Conservation (phyloP, 1,140 invertebrate species). For the Cherax destructor region DNA sequence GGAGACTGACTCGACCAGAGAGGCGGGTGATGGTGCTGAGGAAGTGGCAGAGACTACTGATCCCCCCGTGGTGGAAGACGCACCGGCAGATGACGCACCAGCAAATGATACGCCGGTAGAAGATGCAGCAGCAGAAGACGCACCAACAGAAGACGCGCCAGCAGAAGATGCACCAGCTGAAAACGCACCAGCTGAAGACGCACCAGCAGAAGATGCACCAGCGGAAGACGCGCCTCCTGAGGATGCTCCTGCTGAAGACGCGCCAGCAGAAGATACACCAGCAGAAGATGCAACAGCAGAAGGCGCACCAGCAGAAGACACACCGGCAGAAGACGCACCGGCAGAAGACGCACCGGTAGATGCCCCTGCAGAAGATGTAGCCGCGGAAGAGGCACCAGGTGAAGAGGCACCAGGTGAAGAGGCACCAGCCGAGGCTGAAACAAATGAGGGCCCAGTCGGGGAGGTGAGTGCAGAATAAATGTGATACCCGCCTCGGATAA, state of each 20-base stretch:
- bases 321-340: slow-evolving; percentile 5
- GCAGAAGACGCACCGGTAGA: slow-evolving; percentile 13
- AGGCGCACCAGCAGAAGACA: slow-evolving; percentile 4
- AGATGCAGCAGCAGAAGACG: neutral
- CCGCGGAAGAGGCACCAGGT: neutral
- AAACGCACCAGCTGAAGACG: neutral
- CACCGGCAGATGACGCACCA: neutral
- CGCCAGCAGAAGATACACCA: neutral
- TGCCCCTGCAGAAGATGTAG: neutral
- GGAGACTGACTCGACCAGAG: neutral
- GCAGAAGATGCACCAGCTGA: neutral
- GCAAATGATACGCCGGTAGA: neutral
- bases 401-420: neutral
- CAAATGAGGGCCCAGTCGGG: neutral
- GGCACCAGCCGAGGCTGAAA: neutral
- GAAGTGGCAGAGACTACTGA: neutral
- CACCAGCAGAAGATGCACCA: slow-evolving; percentile 13
- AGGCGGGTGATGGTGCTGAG: neutral
- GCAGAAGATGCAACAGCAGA: slow-evolving; percentile 1
- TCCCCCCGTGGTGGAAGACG: neutral
- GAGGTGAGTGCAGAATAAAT: neutral
- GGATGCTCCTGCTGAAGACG: slow-evolving; percentile 10
- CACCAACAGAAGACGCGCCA: neutral
- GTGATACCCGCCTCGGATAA: neutral
- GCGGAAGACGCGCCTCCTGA: slow-evolving; percentile 5